Evolutionary conservation across 1,140 invertebrate species (phyloP), one percentile per base, ranked within the genome.

Genomic region (Mesaphorura yosii): DNA sequence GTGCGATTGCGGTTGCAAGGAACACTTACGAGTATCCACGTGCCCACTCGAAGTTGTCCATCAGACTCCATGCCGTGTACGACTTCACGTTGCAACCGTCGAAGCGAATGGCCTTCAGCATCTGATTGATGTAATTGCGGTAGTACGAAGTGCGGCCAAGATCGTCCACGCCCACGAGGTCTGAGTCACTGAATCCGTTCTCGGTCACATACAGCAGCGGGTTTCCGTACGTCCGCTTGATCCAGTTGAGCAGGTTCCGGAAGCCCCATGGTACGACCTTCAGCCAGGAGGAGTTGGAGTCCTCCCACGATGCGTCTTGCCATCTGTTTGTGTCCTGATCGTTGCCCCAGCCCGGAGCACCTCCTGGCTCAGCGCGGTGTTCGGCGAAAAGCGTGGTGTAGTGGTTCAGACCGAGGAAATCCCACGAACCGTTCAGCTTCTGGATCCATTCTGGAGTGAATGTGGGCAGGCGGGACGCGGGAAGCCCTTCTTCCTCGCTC

Each of bases 401-500:
- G 42, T 47, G 52, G 20, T 59, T 53, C 28, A 52, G 14, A 3
- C 41, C 48, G 23, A 57, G 17, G 44, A 57, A 57, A 38, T 56
- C 39, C 5, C 2, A 12, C 7, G 29, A 38, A 25, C 78, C 79
- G 48, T 67, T 70, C 2, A 81, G 66, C 31, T 67, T 60, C 3
- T 66, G 23, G 1, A 71, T 64, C 60, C 75, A 70, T 28, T 63
- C 56, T 1, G 31, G 17, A 12, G 39, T 47, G 53, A 81, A 74
- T 2, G 47, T 55, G 0, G 75, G 76, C 0, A 81, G 68, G 38
- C 76, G 66, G 1, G 76, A 77, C 22, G 64, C 67, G 0, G 62
- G 31, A 39, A 69, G 73, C 2, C 75, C 72, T 62, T 81, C 74
- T 5, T 64, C 57, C 23, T 55, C 66, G 62, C 77, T 82, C 48